Evolutionary conservation across 1,140 invertebrate genomes (phyloP).

Genomic region (Doryteuthis pealeii): DNA sequence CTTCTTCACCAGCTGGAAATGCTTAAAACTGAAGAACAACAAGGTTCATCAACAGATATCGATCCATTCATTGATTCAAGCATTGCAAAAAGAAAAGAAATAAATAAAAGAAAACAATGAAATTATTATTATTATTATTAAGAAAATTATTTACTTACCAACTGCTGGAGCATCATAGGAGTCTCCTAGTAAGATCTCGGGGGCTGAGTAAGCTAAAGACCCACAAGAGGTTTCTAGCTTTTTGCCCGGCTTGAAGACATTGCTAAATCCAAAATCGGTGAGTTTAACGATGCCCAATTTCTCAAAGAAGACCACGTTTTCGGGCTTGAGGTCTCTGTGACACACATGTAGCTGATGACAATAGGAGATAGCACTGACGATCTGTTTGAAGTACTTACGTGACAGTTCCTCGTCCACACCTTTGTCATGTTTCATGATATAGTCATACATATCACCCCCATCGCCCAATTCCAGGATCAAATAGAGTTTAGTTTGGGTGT

Average conservation of each 20-base stretch:
- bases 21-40: too few relatives aligned
- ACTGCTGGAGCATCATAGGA: conserved; percentile 78
- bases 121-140: too few relatives aligned
- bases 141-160: conserved; percentile 72
- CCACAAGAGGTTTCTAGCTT: conserved; percentile 98
- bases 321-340: conserved; percentile 95
- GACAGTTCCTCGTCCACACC: conserved; percentile 72
- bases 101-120: too few relatives aligned
- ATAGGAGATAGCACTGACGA: conserved; percentile 95
- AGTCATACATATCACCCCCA: conserved; percentile 98
- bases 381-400: conserved; percentile 90
- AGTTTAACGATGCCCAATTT: conserved; percentile 96
- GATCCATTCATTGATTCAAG: too few relatives aligned
- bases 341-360: conserved; percentile 94
- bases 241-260: conserved; percentile 92
- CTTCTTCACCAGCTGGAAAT: too few relatives aligned
- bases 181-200: conserved; percentile 95
- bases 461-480: conserved; percentile 97
- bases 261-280: conserved; percentile 98
- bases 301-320: conserved; percentile 99
- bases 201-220: conserved; percentile 98
- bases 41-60: too few relatives aligned
- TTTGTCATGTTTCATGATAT: conserved; percentile 91
- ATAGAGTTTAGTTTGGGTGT: conserved; percentile 75
- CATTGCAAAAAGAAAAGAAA: too few relatives aligned